These are phyloP conservation scores for Cherax destructor DNA, from an alignment of 1,140 invertebrate species.

Conservation along the genomic window DNA sequence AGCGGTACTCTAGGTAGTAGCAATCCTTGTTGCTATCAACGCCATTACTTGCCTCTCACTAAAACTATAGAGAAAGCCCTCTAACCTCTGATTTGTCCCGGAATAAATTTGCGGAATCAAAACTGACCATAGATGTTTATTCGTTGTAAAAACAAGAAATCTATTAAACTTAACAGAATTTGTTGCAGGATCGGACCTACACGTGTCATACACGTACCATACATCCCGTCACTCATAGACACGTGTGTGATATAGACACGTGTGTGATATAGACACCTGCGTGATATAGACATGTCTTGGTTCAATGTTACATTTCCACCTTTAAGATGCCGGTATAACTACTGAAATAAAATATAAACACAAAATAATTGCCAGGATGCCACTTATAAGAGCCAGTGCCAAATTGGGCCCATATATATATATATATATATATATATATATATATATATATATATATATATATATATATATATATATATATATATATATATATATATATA, in stretches of 20 bases:
- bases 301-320: slow-evolving; percentile 70
- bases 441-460: slow-evolving; percentile 48
- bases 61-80: slow-evolving; percentile 52
- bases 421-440: slow-evolving; percentile 48
- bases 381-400: not conserved
- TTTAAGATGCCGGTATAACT: slow-evolving; percentile 50
- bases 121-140: not conserved
- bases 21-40: not conserved
- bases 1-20: not conserved
- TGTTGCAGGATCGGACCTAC: slow-evolving; percentile 52
- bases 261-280: not conserved
- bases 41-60: slow-evolving; percentile 6
- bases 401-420: slow-evolving; percentile 27
- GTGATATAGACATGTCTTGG: not conserved
- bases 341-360: not conserved
- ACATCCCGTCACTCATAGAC: not conserved
- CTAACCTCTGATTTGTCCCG: slow-evolving; percentile 58
- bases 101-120: slow-evolving; percentile 10
- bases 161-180: slow-evolving; percentile 21
- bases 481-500: slow-evolving; percentile 41
- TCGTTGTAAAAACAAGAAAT: slow-evolving; percentile 15
- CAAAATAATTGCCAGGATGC: not conserved
- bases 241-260: not conserved
- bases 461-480: slow-evolving; percentile 36
- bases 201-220: not conserved